Percentiles rank a stretch among this genome's conserved stretches.
Conservation (phyloP, 92 coral and sea anemone genomes). For the Epizoanthus fatuus region DNA sequence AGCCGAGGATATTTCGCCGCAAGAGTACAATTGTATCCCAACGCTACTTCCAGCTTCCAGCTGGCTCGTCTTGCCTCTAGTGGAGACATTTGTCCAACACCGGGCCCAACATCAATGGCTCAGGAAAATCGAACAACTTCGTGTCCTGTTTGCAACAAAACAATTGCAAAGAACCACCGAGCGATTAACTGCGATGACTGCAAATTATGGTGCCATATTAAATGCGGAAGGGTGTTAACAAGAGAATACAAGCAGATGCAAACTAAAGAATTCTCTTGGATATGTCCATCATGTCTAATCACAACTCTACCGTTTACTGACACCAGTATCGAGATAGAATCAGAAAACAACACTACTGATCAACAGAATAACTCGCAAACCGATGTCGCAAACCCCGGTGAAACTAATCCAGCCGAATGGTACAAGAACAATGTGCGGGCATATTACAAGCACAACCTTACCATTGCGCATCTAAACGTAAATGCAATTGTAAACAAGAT, state of each 20-base stretch:
- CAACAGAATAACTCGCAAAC: constrained; percentile 29
- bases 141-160: constrained; percentile 20
- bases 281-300: constrained; percentile 23
- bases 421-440: constrained; percentile 43
- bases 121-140: too few species aligned
- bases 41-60: too few species aligned
- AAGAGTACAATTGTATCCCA: too few species aligned
- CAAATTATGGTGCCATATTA: constrained; percentile 19
- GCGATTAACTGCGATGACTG: constrained; percentile 18
- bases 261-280: constrained; percentile 10
- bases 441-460: constrained; percentile 42
- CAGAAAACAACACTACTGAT: constrained; percentile 38
- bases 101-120: too few species aligned
- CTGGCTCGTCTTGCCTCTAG: too few species aligned
- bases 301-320: constrained; percentile 7
- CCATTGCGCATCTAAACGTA: constrained; percentile 58
- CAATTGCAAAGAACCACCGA: constrained; percentile 29
- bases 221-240: constrained; percentile 6
- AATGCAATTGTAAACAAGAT: constrained; percentile 63
- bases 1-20: too few species aligned
- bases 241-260: constrained; percentile 3
- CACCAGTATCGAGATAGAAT: constrained; percentile 31
- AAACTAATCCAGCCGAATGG: too few species aligned
- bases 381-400: neutral
- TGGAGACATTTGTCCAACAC: too few species aligned